Evolutionary conservation across 2,113 vertebrate genomes (phyloP).

Genomic region (Planiliza haematocheilus): DNA sequence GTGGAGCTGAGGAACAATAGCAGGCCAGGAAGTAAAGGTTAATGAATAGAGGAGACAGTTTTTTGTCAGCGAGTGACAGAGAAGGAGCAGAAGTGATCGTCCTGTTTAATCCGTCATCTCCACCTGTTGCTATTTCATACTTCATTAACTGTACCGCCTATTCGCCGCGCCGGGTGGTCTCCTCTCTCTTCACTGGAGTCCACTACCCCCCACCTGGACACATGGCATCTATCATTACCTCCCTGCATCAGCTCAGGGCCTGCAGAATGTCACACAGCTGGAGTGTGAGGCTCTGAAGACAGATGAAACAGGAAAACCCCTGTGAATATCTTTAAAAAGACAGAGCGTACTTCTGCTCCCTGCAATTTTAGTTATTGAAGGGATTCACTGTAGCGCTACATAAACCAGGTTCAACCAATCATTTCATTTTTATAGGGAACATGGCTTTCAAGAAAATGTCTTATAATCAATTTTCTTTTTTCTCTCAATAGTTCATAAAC

Average conservation of each 20-base stretch:
- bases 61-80: constrained; percentile 13
- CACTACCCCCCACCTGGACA: constrained; percentile 36
- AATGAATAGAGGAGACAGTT: neutral
- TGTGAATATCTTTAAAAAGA: constrained; percentile 31
- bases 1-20: neutral
- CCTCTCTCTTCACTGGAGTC: constrained; percentile 9
- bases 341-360: neutral
- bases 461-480: too few species aligned
- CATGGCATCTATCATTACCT: constrained; percentile 60
- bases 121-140: constrained; percentile 65
- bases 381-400: neutral
- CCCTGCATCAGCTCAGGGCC: constrained; percentile 37
- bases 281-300: constrained; percentile 34
- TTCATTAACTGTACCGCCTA: constrained; percentile 48
- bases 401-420: neutral
- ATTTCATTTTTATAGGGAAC: neutral
- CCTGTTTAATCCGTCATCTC: constrained; percentile 49
- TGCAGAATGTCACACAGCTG: constrained; percentile 70
- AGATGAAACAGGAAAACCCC: constrained; percentile 23
- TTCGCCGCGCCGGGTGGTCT: constrained; percentile 25
- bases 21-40: constrained; percentile 8
- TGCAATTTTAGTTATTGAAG: neutral
- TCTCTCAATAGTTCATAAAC: too few species aligned
- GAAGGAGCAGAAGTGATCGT: constrained; percentile 4
- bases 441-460: neutral